Evolutionary conservation across 2,888 invertebrate genomes (phyloP).

Genomic region (Cotesia congregata): DNA sequence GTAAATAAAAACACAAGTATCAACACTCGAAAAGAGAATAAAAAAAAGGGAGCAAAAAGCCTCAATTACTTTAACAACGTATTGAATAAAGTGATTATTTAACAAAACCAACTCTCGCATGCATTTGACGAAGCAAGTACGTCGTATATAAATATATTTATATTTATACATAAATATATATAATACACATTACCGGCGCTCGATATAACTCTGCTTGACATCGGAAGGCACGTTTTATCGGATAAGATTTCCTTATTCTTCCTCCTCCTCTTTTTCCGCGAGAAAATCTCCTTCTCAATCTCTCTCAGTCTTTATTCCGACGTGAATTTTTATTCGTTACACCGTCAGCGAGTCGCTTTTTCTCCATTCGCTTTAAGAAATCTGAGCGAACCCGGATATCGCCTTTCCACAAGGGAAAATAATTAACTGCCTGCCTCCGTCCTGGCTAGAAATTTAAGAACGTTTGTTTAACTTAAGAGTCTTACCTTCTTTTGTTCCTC

Average conservation of each 20-base stretch:
- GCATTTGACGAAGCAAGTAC: conserved; percentile 22
- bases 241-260: background rate
- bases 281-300: conserved; percentile 35
- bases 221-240: conserved; percentile 35
- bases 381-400: conserved; percentile 52
- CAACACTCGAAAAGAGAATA: background rate
- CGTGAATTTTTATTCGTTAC: conserved; percentile 41
- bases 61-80: background rate
- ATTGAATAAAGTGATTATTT: conserved; percentile 15
- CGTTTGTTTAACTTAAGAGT: conserved; percentile 64
- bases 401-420: conserved; percentile 60
- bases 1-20: background rate
- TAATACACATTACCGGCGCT: background rate
- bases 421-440: conserved; percentile 58
- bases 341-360: conserved; percentile 25
- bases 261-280: background rate
- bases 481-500: conserved; percentile 36
- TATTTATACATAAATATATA: background rate
- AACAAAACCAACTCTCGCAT: background rate
- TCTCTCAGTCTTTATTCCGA: conserved; percentile 37
- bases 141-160: background rate
- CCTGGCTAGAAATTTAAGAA: conserved; percentile 59
- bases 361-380: conserved; percentile 43
- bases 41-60: background rate
- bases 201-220: conserved; percentile 37